Percentiles rank a stretch among this genome's conserved stretches.
Evolutionary conservation across 2,888 invertebrate species (phyloP).

Genomic region (Salpingus planirostris): DNA sequence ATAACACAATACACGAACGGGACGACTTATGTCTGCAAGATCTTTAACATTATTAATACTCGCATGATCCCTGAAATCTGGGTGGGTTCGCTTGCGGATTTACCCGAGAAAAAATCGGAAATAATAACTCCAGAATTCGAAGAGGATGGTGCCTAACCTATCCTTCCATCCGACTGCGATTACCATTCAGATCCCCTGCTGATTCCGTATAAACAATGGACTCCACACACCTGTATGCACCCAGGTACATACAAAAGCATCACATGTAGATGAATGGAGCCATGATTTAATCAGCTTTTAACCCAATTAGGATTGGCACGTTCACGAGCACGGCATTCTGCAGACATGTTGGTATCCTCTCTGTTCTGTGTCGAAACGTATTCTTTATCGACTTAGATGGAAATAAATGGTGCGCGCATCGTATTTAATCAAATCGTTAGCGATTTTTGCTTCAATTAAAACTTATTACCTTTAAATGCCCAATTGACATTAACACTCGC

Average conservation of each 20-base stretch:
- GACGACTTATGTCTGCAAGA: constrained; percentile 15
- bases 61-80: too few relatives aligned
- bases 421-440: too few relatives aligned
- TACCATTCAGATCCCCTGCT: too few relatives aligned
- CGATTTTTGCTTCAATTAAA: too few relatives aligned
- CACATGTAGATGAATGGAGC: constrained; percentile 11
- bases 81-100: too few relatives aligned
- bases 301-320: constrained; percentile 27
- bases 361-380: constrained; percentile 9
- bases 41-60: too few relatives aligned
- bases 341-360: constrained; percentile 18
- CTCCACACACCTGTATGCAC: neutral
- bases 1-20: constrained; percentile 18
- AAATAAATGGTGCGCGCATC: too few relatives aligned
- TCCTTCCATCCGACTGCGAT: too few relatives aligned
- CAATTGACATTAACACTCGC: constrained; percentile 12
- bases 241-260: constrained; percentile 4
- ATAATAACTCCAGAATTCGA: too few relatives aligned
- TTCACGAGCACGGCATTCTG: constrained; percentile 29
- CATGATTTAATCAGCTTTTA: constrained; percentile 21
- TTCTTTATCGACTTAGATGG: constrained; percentile 3
- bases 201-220: too few relatives aligned
- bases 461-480: constrained; percentile 2
- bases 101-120: too few relatives aligned
- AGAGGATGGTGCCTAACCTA: too few relatives aligned